These are phyloP conservation scores for Felis chaus DNA, from an alignment of 2,113 vertebrate species.

Conservation along the genomic window DNA sequence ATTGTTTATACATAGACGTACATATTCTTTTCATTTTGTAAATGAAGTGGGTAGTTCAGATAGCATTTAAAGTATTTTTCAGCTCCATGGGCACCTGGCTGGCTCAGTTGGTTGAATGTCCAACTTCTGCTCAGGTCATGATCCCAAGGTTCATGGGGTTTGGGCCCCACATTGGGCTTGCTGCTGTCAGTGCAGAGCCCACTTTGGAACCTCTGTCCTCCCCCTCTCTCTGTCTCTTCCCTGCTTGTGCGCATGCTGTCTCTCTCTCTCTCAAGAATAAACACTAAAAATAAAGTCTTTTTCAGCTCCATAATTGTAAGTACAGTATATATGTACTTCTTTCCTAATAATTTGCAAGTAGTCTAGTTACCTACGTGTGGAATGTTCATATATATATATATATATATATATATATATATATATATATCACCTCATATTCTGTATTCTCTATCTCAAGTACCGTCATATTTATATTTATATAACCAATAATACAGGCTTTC, in stretches of 20 bases:
- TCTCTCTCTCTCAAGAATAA: no score
- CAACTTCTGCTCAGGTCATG: no score
- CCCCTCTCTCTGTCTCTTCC: no score
- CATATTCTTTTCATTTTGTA: background rate
- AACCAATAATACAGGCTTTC: background rate
- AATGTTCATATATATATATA: background rate
- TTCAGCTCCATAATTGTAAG: background rate
- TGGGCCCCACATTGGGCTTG: no score
- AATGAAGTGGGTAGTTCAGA: background rate
- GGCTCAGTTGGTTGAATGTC: no score
- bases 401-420: background rate
- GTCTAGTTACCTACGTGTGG: background rate
- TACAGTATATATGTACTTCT: background rate
- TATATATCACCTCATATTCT: background rate
- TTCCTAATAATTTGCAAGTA: background rate
- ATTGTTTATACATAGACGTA: background rate
- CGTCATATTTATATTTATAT: background rate
- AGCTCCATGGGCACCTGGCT: background rate
- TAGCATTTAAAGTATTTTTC: background rate
- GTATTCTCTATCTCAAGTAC: background rate
- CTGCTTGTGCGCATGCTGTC: no score
- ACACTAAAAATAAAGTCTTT: background rate
- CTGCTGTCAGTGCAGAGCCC: no score
- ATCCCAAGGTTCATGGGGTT: no score
- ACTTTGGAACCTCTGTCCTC: no score